Evolutionary conservation across 2,797 vertebrate genomes (phyloP).

Genomic region (Tiaroga cobitis): DNA sequence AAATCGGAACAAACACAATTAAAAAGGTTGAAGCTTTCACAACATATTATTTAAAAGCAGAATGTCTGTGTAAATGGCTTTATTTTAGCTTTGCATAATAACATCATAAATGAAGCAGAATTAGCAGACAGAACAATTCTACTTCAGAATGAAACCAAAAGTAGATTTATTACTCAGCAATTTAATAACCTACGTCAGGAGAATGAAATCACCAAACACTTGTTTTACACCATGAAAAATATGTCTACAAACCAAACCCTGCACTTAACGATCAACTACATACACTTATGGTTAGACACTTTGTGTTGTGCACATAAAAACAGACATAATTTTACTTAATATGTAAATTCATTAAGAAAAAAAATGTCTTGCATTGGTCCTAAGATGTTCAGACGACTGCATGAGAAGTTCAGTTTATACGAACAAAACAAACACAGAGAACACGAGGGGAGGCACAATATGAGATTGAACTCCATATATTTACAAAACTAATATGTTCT

Average conservation of each 20-base stretch:
- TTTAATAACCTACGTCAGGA: neutral
- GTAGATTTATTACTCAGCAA: neutral
- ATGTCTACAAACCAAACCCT: neutral
- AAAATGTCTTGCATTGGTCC: constrained; percentile 10
- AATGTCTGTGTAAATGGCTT: neutral
- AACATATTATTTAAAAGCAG: neutral
- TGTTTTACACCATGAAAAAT: neutral
- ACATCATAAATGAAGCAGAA: neutral
- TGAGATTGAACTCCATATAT: neutral
- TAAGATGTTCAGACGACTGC: neutral
- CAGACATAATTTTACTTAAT: neutral
- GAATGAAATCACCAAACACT: neutral
- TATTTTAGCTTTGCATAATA: neutral
- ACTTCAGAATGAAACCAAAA: neutral
- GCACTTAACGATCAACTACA: too few relatives aligned
- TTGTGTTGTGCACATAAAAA: neutral
- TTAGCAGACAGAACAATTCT: neutral
- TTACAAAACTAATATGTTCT: neutral
- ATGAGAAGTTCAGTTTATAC: neutral
- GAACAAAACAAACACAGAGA: neutral
- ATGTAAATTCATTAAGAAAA: neutral
- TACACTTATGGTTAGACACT: neutral
- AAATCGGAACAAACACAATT: neutral
- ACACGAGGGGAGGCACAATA: constrained; percentile 20
- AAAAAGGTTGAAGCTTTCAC: neutral